A percentile compares a stretch with the other conserved stretches of the same genome.
phyloP scores from a whole-genome alignment of 2,797 vertebrate genomes.

The Xenopus petersii region DNA sequence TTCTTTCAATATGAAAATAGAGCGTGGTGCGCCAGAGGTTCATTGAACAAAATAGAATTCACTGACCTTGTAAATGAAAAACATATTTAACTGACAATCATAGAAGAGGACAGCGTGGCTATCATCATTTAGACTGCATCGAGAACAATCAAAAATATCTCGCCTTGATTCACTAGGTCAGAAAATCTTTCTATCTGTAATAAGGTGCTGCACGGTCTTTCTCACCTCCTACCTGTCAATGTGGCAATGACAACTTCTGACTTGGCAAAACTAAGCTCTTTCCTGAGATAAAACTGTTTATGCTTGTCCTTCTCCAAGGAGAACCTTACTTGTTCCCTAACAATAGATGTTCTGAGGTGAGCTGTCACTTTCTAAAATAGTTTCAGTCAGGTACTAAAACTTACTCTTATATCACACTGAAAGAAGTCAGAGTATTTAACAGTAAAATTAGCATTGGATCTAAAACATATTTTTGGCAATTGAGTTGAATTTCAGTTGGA shows the following conservation, averaged over 20 bases:
- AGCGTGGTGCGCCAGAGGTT: not conserved
- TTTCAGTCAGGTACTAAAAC: not conserved
- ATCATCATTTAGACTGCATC: constrained; percentile 40
- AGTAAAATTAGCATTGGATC: not conserved
- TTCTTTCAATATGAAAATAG: not conserved
- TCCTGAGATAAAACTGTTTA: constrained; percentile 17
- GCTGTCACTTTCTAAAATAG: constrained; percentile 7
- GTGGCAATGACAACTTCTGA: constrained; percentile 21
- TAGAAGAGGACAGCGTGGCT: constrained; percentile 14
- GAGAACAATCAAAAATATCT: constrained; percentile 35
- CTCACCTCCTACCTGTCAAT: constrained; percentile 35
- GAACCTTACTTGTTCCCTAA: constrained; percentile 11
- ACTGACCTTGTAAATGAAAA: constrained; percentile 37
- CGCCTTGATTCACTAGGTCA: constrained; percentile 37
- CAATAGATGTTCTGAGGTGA: constrained; percentile 16
- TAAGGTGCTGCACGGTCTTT: constrained; percentile 17
- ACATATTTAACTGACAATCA: constrained; percentile 32
- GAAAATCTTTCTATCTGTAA: constrained; percentile 46
- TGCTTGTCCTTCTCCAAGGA: constrained; percentile 41
- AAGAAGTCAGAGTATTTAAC: not conserved
- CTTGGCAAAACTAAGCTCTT: constrained; percentile 32
- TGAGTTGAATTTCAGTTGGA: not conserved
- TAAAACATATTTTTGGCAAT: not conserved
- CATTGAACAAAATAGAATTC: constrained; percentile 32
- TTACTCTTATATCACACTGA: not conserved